Evolutionary conservation across 2,113 vertebrate genomes (phyloP), one percentile per base, ranked within the genome.

Genomic region (Meleagris gallopavo): DNA sequence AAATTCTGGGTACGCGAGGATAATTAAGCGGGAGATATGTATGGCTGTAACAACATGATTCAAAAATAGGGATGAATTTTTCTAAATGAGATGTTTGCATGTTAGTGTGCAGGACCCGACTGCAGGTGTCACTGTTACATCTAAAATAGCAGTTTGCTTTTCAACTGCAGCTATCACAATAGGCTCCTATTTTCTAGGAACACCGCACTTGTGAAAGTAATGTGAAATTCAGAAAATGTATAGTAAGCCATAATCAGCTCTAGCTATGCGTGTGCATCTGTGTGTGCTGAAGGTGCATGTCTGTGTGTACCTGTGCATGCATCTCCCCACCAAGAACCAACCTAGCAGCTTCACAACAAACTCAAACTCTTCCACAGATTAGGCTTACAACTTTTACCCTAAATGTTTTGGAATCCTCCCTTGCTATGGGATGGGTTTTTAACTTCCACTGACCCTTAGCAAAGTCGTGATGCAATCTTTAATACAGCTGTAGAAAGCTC

Each of bases 51-150:
- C 60, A 52, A 48, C 22, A 7, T 14, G 61, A 86, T 46, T 91
- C 61, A 8, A 36, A 91, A 20, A 6, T 41, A 24, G 1, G 27
- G 46, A 20, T 50, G 0, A 20, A 5, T 65, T 50, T 84, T 91
- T 52, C n/a, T 3, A 1, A 27, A 40, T 6, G 79, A 61, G 71
- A 4, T 9, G 61, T 21, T 34, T 1, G 66, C 11, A 1, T n/a
- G 89, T 73, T 70, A 64, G 24, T 98, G 96, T 8, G 67, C 7
- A 30, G 3, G 40, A 78, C 64, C 93, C 88, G 73, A 89, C 98
- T 98, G 98, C 97, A 98, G 97, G 96, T 98, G 98, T 98, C 98
- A 98, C 98, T 98, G 91, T 98, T 93, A 88, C 96, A 97, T 96
- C 93, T 98, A 45, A 36, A 97, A 98, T 98, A 55, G 82, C 55